phyloP scores from a whole-genome alignment of 2,797 vertebrate genomes.

The Scyliorhinus canicula region DNA sequence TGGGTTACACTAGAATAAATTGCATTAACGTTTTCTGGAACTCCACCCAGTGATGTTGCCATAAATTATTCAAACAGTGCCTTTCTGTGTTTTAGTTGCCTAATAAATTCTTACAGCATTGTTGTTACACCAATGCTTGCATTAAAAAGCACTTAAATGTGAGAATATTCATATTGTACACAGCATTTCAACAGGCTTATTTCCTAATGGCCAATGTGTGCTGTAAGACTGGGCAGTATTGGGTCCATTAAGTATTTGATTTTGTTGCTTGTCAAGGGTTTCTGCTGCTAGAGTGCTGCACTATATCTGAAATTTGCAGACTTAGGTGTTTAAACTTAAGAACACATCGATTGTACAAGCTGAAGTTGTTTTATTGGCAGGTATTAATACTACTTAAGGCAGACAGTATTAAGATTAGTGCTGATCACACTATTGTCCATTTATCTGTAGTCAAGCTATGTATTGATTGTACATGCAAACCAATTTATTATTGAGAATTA shows the following conservation, averaged over 20 bases:
- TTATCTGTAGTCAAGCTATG: slow-evolving; percentile 21
- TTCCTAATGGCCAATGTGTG: slow-evolving; percentile 41
- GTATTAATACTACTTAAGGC: slow-evolving; percentile 36
- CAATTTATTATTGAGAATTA: slow-evolving; percentile 38
- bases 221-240: not conserved
- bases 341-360: slow-evolving; percentile 31
- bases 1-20: slow-evolving; percentile 49
- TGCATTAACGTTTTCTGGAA: slow-evolving; percentile 53
- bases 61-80: slow-evolving; percentile 55
- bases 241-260: not conserved
- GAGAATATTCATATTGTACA: slow-evolving; percentile 48
- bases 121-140: slow-evolving; percentile 57
- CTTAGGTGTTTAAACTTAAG: slow-evolving; percentile 32
- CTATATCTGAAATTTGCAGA: slow-evolving; percentile 51
- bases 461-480: slow-evolving; percentile 32
- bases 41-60: slow-evolving; percentile 44
- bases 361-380: slow-evolving; percentile 37
- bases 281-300: slow-evolving; percentile 48
- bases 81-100: slow-evolving; percentile 55
- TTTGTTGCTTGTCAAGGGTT: slow-evolving; percentile 38
- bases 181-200: slow-evolving; percentile 46
- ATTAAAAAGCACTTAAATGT: slow-evolving; percentile 47
- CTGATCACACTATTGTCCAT: slow-evolving; percentile 32
- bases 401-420: slow-evolving; percentile 35
- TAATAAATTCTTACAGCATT: slow-evolving; percentile 55